A percentile compares a stretch with the other conserved stretches of the same genome.
Evolutionary conservation across 2,113 vertebrate species (phyloP).

Genomic region (Chrysochloris asiatica): DNA sequence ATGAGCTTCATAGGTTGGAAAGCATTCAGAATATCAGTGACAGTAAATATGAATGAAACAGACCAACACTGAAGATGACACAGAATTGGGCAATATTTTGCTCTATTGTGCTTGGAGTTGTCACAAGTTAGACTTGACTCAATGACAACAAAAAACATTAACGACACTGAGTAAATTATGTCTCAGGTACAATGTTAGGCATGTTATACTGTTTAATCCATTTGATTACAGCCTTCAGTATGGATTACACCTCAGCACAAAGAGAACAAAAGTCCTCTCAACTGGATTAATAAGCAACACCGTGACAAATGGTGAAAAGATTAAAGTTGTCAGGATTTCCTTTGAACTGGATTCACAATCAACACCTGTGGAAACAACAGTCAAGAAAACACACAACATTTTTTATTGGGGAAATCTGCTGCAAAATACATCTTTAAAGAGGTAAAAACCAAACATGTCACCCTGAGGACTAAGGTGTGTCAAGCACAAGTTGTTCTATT

Average conservation of each 20-base stretch:
- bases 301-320: not conserved
- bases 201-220: not conserved
- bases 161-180: not conserved
- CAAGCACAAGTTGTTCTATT: no score
- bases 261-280: no score
- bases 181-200: not conserved
- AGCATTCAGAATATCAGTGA: no score
- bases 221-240: not conserved
- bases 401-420: not conserved
- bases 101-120: not conserved
- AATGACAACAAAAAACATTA: no score
- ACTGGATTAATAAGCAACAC: not conserved
- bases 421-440: not conserved
- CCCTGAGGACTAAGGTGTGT: not conserved
- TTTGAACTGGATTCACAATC: no score
- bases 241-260: not conserved
- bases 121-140: not conserved
- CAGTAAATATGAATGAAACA: not conserved
- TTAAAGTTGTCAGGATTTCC: not conserved
- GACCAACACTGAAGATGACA: not conserved
- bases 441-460: not conserved
- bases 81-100: not conserved
- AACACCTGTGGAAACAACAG: not conserved
- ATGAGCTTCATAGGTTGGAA: not conserved
- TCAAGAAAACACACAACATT: not conserved